These are phyloP conservation scores for Alectoris magna DNA, from an alignment of 2,797 vertebrate genomes.

Conservation along the genomic window DNA sequence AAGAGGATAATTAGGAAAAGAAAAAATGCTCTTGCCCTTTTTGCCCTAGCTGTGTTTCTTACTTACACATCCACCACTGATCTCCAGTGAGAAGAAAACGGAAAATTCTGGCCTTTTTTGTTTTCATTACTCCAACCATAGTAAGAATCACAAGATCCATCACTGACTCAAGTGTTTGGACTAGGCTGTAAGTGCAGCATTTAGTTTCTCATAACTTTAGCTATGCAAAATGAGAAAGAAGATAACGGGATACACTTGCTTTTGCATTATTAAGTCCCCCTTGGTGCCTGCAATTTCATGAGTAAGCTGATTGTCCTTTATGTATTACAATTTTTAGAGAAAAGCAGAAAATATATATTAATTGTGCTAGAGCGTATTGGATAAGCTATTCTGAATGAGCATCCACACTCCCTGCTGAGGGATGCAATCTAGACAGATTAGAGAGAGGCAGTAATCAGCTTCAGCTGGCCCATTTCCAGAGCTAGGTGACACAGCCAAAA, in stretches of 20 bases:
- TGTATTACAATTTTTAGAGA: neutral
- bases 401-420: slow-evolving; percentile 3
- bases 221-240: neutral
- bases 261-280: neutral
- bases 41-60: slow-evolving; percentile 32
- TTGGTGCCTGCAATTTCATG: neutral
- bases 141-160: neutral
- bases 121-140: neutral
- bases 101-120: neutral
- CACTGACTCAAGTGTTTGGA: neutral
- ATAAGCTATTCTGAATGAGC: slow-evolving; percentile 43
- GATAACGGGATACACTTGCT: neutral
- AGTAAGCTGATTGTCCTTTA: neutral
- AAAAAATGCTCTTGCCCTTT: slow-evolving; percentile 25
- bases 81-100: neutral
- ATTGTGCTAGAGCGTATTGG: neutral
- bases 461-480: slow-evolving; percentile 3
- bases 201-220: neutral
- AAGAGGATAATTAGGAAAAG: slow-evolving; percentile 51
- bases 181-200: neutral
- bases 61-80: neutral
- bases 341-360: slow-evolving; percentile 47
- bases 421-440: slow-evolving; percentile 6
- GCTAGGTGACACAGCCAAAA: slow-evolving; percentile 26
- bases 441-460: neutral